Evolutionary conservation across 1,140 invertebrate genomes (phyloP).

Genomic region (Acromyrmex charruanus): DNA sequence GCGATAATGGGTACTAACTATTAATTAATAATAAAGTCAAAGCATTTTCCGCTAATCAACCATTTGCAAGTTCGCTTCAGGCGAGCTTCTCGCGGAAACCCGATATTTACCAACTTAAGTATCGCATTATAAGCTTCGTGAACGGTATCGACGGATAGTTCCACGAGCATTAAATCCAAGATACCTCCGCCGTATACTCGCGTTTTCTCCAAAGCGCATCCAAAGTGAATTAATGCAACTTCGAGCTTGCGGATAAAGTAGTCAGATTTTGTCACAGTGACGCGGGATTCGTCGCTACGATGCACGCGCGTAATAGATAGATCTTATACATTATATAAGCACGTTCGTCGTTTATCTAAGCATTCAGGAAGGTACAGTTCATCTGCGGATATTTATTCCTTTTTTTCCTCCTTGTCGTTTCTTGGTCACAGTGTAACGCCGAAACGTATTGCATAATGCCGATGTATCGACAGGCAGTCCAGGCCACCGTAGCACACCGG

Average conservation of each 20-base stretch:
- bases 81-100: slow-evolving; percentile 30
- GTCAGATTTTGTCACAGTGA: slow-evolving; percentile 53
- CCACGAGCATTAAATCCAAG: slow-evolving; percentile 54
- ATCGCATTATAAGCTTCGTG: slow-evolving; percentile 37
- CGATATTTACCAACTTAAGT: slow-evolving; percentile 59
- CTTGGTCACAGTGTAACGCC: slow-evolving; percentile 40
- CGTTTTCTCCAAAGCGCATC: slow-evolving; percentile 44
- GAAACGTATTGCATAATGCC: slow-evolving; percentile 77
- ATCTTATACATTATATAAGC: slow-evolving; percentile 42
- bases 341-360: slow-evolving; percentile 73
- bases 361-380: slow-evolving; percentile 70
- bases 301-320: slow-evolving; percentile 47
- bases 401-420: slow-evolving; percentile 40
- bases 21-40: slow-evolving; percentile 63
- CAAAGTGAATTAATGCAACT: slow-evolving; percentile 70
- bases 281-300: slow-evolving; percentile 40
- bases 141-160: slow-evolving; percentile 51
- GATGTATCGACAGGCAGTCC: slow-evolving; percentile 71
- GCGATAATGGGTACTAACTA: slow-evolving; percentile 41
- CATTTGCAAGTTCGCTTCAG: slow-evolving; percentile 39
- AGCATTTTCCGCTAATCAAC: slow-evolving; percentile 60
- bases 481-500: slow-evolving; percentile 62
- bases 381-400: slow-evolving; percentile 74
- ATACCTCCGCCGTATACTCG: not conserved
- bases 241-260: slow-evolving; percentile 65